A percentile compares a stretch with the other conserved stretches of the same genome.
Evolutionary conservation across 2,888 invertebrate species (phyloP).

Genomic region (Chorisops tibialis): DNA sequence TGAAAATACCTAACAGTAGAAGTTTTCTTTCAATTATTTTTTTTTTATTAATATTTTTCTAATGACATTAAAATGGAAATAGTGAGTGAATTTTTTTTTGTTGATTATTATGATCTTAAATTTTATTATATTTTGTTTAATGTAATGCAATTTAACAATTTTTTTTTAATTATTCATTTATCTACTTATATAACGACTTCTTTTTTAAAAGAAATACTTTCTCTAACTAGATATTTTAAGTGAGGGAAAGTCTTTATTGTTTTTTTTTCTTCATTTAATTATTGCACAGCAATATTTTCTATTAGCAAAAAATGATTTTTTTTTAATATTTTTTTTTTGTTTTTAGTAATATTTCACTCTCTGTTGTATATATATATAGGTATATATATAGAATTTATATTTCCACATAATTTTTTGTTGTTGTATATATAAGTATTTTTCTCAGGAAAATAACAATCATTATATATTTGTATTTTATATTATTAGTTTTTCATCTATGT

Average conservation of each 20-base stretch:
- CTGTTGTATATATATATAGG: slow-evolving; percentile 23
- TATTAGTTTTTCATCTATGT: background rate
- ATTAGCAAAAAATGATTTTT: slow-evolving; percentile 18
- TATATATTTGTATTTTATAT: slow-evolving; percentile 6
- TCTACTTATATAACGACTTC: background rate
- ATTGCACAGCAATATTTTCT: slow-evolving; percentile 24
- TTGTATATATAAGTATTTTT: slow-evolving; percentile 21
- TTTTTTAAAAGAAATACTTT: slow-evolving; percentile 1
- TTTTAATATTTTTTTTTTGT: slow-evolving; percentile 5
- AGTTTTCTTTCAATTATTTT: background rate
- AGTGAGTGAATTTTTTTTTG: slow-evolving; percentile 21
- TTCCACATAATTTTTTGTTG: no score
- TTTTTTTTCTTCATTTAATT: slow-evolving; percentile 14
- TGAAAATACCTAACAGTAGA: no score
- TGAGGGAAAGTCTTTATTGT: slow-evolving; percentile 3
- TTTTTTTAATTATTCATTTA: slow-evolving; percentile 3
- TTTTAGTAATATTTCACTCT: slow-evolving; percentile 22
- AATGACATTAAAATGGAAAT: slow-evolving; percentile 25
- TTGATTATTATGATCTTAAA: slow-evolving; percentile 14
- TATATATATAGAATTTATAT: slow-evolving; percentile 17
- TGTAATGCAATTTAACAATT: slow-evolving; percentile 14
- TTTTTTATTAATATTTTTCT: slow-evolving; percentile 13
- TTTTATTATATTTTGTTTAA: slow-evolving; percentile 12
- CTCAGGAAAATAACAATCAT: slow-evolving; percentile 18
- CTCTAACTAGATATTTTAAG: slow-evolving; percentile 1